Base-by-base conservation (phyloP, 2,888 invertebrate species). In the Anagyrus pseudococci region DNA sequence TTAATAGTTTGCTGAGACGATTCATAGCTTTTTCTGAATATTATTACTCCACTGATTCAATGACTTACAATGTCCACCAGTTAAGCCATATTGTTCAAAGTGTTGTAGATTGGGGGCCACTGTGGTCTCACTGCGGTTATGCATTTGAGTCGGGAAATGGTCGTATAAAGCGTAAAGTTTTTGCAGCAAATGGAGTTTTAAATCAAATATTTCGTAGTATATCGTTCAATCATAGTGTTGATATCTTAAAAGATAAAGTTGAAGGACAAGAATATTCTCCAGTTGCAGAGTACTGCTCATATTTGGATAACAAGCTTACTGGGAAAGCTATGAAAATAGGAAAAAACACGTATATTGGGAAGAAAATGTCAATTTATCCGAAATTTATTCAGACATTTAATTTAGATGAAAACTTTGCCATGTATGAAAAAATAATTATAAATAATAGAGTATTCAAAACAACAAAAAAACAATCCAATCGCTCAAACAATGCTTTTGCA, bases 81-180 rank as follows among this genome's bases (percentile, higher is more conserved):
- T 4, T 23, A 13, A 15, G 10, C 1, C 47, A 47, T 22, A 2
- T 47, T 1, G 10, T 7, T 2, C 22, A 20, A 47, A 47, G 47
- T 10, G 47, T 47, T 4, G 10, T 20, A 10, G 47, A 47, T 47
- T 47, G 47, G 47, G 47, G 47, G 10, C 47, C 47, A n/a, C n/a
- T 43, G n/a, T 43, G 43, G 43, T 13, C 43, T 17, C 43, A 43
- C 17, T 43, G n/a, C 4, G 15, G 43, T 10, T 43, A 43, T 43
- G 6, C n/a, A n/a, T 43, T 43, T 17, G 43, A 43, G n/a, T 15
- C 4, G 8, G 15, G 15, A 6, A 43, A 43, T 17, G 15, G n/a
- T 6, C 8, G 6, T 15, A 4, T 43, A 13, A 6, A 15, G 43
- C 8, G n/a, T 6, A 17, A 10, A 17, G n/a, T 43, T 15, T 17